phyloP scores from a whole-genome alignment of 2,888 invertebrate genomes.

The Sesamia inferens region DNA sequence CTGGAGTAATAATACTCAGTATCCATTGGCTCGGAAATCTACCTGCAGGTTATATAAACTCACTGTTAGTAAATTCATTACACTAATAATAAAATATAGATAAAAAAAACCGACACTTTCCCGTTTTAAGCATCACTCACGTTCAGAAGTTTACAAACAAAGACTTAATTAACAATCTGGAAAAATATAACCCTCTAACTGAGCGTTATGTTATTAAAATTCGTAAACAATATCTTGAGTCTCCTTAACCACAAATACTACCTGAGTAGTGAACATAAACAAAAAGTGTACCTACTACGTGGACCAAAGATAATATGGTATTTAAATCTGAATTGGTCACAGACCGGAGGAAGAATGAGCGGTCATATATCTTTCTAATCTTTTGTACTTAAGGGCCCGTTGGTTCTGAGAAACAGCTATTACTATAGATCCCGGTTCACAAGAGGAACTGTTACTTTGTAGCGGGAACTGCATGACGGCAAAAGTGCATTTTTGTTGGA shows the following conservation, averaged over 20 bases:
- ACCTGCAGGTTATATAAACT: neutral
- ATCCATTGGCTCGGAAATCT: neutral
- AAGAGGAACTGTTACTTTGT: conserved; percentile 85
- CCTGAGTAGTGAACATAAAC: conserved; percentile 69
- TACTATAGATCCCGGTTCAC: conserved; percentile 87
- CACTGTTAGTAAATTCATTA: conserved; percentile 17
- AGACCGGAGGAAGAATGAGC: conserved; percentile 77
- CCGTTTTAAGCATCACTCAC: conserved; percentile 7
- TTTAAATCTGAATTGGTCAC: conserved; percentile 87
- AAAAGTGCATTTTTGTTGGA: conserved; percentile 86
- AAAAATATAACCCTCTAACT: conserved; percentile 3
- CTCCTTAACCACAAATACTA: conserved; percentile 74
- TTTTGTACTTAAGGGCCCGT: conserved; percentile 82
- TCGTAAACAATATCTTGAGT: conserved; percentile 48
- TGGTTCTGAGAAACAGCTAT: conserved; percentile 81
- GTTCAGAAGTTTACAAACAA: conserved; percentile 5
- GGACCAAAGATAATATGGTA: conserved; percentile 75
- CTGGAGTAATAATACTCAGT: too few relatives aligned
- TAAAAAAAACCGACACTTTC: neutral
- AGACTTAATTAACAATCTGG: neutral
- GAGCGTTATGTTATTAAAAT: conserved; percentile 13
- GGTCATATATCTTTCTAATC: conserved; percentile 81
- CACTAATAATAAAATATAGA: neutral
- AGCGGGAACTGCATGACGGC: conserved; percentile 80
- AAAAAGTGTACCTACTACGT: conserved; percentile 68